Percentiles rank a stretch among this genome's conserved stretches.
These are phyloP conservation scores for Linyphia triangularis DNA, from an alignment of 2,888 invertebrate genomes.

Conservation along the genomic window DNA sequence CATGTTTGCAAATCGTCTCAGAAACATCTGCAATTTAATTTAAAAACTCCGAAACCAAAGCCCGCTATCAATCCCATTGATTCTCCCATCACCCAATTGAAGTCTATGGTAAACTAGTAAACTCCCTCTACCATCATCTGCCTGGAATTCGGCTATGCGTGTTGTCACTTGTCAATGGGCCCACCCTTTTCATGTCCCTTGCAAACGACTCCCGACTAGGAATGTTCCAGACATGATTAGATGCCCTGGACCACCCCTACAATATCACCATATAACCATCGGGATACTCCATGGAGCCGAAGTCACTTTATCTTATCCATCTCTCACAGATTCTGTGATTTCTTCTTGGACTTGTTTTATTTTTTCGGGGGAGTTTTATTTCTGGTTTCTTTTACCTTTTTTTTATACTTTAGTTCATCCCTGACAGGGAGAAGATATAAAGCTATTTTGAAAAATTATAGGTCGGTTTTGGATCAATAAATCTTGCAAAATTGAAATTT, in stretches of 20 bases:
- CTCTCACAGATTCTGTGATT: slow-evolving; percentile 52
- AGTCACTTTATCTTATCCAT: slow-evolving; percentile 62
- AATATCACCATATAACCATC: slow-evolving; percentile 54
- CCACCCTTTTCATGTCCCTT: slow-evolving; percentile 67
- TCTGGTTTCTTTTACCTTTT: slow-evolving; percentile 17
- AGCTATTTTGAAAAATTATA: not conserved
- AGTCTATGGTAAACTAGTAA: slow-evolving; percentile 38
- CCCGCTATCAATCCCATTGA: slow-evolving; percentile 46
- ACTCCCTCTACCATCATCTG: slow-evolving; percentile 25
- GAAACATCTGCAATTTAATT: slow-evolving; percentile 57
- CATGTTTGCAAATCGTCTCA: slow-evolving; percentile 47
- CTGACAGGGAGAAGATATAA: not conserved
- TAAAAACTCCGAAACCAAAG: slow-evolving; percentile 27
- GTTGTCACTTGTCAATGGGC: slow-evolving; percentile 66
- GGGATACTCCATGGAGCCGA: slow-evolving; percentile 4
- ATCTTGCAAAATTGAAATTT: too few species aligned
- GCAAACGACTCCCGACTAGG: slow-evolving; percentile 59
- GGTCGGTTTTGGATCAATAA: not conserved
- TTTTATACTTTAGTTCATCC: slow-evolving; percentile 28
- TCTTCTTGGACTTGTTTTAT: slow-evolving; percentile 9
- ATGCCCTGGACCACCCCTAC: slow-evolving; percentile 43
- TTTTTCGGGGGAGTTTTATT: slow-evolving; percentile 8
- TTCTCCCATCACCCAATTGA: slow-evolving; percentile 49
- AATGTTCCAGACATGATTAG: slow-evolving; percentile 67
- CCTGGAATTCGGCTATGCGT: slow-evolving; percentile 58